Conservation (phyloP, 2,888 invertebrate species). For the Periphyllus acericola region DNA sequence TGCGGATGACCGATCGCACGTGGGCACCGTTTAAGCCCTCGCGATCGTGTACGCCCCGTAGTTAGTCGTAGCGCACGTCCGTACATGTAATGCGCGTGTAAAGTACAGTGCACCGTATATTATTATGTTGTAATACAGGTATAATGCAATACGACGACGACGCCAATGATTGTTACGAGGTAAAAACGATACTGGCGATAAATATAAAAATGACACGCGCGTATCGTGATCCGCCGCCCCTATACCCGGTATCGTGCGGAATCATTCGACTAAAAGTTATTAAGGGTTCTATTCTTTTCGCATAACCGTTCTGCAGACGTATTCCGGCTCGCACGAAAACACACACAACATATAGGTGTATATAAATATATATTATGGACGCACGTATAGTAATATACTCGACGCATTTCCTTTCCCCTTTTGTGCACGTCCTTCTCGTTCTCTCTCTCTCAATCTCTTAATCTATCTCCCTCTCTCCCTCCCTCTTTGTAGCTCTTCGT, state of each 20-base stretch:
- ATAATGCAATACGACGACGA: not conserved
- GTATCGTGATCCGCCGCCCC: not conserved
- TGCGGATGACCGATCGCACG: no score
- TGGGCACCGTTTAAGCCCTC: no score
- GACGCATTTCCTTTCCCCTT: not conserved
- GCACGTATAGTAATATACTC: not conserved
- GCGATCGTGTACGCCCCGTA: no score
- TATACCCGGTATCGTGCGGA: not conserved
- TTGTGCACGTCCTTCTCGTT: not conserved
- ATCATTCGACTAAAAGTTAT: conserved; percentile 43
- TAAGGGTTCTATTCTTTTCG: conserved; percentile 11
- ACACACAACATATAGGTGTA: not conserved
- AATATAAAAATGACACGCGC: conserved; percentile 1
- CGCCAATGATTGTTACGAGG: not conserved
- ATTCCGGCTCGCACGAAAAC: not conserved
- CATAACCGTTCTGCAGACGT: not conserved
- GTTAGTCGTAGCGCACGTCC: no score
- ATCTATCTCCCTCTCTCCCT: not conserved
- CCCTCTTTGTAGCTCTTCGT: not conserved
- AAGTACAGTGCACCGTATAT: no score
- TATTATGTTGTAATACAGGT: no score
- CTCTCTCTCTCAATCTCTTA: no score
- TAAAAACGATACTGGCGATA: conserved; percentile 20
- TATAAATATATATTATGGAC: not conserved
- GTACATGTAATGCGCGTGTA: no score